Percentiles rank a stretch among this genome's conserved stretches.
These are phyloP conservation scores for Dascyllus trimaculatus DNA, from an alignment of 2,113 vertebrate genomes.

Conservation along the genomic window DNA sequence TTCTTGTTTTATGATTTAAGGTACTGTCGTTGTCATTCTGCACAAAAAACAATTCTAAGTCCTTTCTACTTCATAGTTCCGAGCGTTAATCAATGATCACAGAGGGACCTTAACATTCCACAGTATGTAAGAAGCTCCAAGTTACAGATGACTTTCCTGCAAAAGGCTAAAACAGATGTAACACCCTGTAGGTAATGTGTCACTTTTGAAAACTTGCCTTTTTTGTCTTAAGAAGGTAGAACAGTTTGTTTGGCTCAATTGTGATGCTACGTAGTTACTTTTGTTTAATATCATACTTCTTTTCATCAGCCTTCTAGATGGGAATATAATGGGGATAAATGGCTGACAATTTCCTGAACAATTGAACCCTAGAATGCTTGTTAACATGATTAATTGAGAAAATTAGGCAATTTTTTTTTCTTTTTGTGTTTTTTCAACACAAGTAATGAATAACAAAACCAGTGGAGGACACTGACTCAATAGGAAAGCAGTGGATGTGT, in stretches of 20 bases:
- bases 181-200: no score
- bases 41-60: no score
- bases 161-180: not conserved
- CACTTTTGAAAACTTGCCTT: not conserved
- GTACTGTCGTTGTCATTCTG: no score
- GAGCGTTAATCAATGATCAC: no score
- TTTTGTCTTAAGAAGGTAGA: not conserved
- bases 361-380: constrained; percentile 20
- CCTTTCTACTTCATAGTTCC: no score
- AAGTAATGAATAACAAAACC: constrained; percentile 1
- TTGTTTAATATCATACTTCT: constrained; percentile 6
- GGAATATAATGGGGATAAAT: constrained; percentile 43
- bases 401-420: no score
- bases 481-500: not conserved
- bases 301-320: not conserved
- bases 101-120: not conserved
- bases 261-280: not conserved
- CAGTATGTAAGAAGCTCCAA: not conserved
- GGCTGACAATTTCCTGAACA: constrained; percentile 39
- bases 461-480: not conserved
- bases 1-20: no score
- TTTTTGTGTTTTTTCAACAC: constrained; percentile 22
- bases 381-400: constrained; percentile 47
- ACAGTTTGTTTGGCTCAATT: not conserved
- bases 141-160: not conserved